phyloP scores from a whole-genome alignment of 2,888 invertebrate genomes.

The Chymomyza caudatula region DNA sequence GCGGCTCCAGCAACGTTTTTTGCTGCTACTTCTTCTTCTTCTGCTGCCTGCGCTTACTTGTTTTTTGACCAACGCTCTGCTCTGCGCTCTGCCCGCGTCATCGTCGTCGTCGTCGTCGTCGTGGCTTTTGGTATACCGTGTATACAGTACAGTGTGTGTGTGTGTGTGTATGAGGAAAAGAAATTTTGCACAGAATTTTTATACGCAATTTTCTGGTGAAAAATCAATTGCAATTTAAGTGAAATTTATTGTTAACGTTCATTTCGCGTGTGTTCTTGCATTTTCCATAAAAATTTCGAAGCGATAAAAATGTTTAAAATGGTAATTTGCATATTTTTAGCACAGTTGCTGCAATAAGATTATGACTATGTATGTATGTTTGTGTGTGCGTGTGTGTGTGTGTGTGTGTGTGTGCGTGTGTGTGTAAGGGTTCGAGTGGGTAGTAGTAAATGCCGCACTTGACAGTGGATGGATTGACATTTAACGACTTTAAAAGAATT shows the following conservation, averaged over 20 bases:
- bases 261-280: slow-evolving; percentile 42
- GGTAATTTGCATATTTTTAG: slow-evolving; percentile 64
- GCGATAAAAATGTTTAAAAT: slow-evolving; percentile 48
- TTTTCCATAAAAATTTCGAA: slow-evolving; percentile 30
- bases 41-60: slow-evolving; percentile 40
- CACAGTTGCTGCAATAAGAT: slow-evolving; percentile 60
- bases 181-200: slow-evolving; percentile 69
- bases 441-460: slow-evolving; percentile 66
- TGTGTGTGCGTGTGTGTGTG: slow-evolving; percentile 16
- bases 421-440: slow-evolving; percentile 44
- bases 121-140: slow-evolving; percentile 16
- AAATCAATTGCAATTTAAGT: slow-evolving; percentile 59
- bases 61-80: slow-evolving; percentile 37
- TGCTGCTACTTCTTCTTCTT: slow-evolving; percentile 18
- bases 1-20: neutral
- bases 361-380: slow-evolving; percentile 14
- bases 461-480: neutral
- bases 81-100: slow-evolving; percentile 7
- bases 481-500: neutral
- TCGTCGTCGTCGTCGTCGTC: neutral
- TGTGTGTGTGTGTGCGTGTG: slow-evolving; percentile 17
- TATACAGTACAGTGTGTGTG: slow-evolving; percentile 27
- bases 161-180: slow-evolving; percentile 46
- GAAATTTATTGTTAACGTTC: slow-evolving; percentile 42
- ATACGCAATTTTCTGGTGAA: slow-evolving; percentile 33